These are phyloP conservation scores for Plumapathes pennacea DNA, from an alignment of 92 coral and sea anemone genomes.

Conservation along the genomic window DNA sequence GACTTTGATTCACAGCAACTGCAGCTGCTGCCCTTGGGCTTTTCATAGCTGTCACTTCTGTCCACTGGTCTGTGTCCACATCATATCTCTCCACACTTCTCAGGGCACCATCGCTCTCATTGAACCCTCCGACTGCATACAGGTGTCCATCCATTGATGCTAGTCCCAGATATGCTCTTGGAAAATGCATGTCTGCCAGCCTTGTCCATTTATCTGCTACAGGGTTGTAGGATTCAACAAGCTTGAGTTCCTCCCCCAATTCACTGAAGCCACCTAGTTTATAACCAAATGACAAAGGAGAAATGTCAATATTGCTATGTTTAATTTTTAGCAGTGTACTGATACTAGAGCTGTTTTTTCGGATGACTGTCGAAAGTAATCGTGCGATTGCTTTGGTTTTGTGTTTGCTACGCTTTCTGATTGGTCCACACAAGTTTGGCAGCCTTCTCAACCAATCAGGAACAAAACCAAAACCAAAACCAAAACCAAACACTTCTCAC, in stretches of 20 bases:
- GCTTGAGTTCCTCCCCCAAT: constrained; percentile 63
- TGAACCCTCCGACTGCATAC: constrained; percentile 90
- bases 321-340: no score
- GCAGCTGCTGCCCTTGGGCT: constrained; percentile 67
- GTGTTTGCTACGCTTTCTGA: no score
- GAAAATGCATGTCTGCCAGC: constrained; percentile 61
- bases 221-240: constrained; percentile 68
- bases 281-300: no score
- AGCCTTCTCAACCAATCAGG: no score
- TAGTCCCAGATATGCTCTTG: constrained; percentile 70
- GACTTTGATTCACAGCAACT: constrained; percentile 53
- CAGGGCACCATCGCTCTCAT: constrained; percentile 62
- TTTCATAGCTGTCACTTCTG: constrained; percentile 64
- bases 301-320: not conserved
- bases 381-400: no score
- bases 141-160: constrained; percentile 48
- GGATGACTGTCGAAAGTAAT: no score
- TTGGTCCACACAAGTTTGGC: no score
- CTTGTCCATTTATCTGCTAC: constrained; percentile 80
- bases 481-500: no score
- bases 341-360: not conserved
- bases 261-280: constrained; percentile 82
- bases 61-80: constrained; percentile 47
- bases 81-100: constrained; percentile 80
- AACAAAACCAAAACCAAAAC: no score